phyloP scores from a whole-genome alignment of 2,113 vertebrate species.

The Lontra canadensis region DNA sequence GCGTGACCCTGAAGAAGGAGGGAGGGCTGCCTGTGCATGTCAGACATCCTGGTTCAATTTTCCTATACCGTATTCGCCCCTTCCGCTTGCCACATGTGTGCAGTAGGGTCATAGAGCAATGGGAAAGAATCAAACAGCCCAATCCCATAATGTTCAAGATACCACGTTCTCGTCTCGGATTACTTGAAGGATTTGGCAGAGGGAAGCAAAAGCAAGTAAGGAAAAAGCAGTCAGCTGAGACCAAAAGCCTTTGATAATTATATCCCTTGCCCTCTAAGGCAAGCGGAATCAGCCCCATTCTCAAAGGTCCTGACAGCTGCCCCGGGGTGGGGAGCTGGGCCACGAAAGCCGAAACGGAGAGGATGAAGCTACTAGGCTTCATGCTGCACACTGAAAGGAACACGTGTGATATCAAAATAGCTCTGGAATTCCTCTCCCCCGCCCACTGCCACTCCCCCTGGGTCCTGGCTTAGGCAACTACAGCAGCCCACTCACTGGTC shows the following conservation, averaged over 20 bases:
- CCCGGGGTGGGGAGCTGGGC: neutral
- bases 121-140: neutral
- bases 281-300: neutral
- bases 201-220: neutral
- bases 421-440: neutral
- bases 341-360: neutral
- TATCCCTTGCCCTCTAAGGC: neutral
- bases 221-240: neutral
- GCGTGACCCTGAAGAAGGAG: neutral
- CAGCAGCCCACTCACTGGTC: neutral
- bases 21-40: neutral
- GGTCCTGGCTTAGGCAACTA: neutral
- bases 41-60: neutral
- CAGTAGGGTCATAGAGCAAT: neutral
- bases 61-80: neutral
- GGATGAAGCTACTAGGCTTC: neutral
- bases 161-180: neutral
- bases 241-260: neutral
- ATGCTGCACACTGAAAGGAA: slow-evolving; percentile 32
- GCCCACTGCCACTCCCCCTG: neutral
- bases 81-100: neutral
- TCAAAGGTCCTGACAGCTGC: neutral
- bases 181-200: slow-evolving; percentile 1
- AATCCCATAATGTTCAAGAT: neutral
- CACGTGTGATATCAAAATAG: slow-evolving; percentile 41